These are phyloP conservation scores for Tachuris rubrigastra DNA, from an alignment of 2,113 vertebrate genomes.

Conservation along the genomic window DNA sequence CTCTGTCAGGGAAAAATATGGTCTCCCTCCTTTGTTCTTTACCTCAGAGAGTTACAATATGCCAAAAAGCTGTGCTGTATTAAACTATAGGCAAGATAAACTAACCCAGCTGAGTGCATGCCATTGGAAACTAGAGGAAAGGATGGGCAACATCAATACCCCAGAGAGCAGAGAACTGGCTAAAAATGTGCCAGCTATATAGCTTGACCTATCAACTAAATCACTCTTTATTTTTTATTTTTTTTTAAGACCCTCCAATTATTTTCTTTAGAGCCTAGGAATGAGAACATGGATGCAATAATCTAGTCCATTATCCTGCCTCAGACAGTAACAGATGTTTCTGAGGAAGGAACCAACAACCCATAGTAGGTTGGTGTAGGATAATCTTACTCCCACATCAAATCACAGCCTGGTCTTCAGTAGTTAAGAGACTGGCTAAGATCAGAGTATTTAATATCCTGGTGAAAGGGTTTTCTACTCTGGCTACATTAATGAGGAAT, in stretches of 20 bases:
- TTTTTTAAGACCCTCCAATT: background rate
- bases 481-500: background rate
- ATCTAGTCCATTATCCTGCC: background rate
- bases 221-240: background rate
- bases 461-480: background rate
- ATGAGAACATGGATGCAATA: background rate
- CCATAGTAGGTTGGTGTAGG: background rate
- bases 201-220: background rate
- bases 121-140: background rate
- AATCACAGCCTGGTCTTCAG: background rate
- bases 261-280: background rate
- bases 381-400: background rate
- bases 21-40: background rate
- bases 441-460: background rate
- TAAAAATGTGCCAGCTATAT: background rate
- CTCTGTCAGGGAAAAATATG: background rate
- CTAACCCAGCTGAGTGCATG: background rate
- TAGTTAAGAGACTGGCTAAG: background rate
- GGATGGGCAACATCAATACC: background rate
- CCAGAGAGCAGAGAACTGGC: background rate
- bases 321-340: constrained; percentile 41
- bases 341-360: background rate
- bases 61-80: background rate
- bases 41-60: background rate
- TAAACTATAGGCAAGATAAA: background rate